Conservation (phyloP, 2,113 vertebrate genomes). For the Ammospiza nelsoni region DNA sequence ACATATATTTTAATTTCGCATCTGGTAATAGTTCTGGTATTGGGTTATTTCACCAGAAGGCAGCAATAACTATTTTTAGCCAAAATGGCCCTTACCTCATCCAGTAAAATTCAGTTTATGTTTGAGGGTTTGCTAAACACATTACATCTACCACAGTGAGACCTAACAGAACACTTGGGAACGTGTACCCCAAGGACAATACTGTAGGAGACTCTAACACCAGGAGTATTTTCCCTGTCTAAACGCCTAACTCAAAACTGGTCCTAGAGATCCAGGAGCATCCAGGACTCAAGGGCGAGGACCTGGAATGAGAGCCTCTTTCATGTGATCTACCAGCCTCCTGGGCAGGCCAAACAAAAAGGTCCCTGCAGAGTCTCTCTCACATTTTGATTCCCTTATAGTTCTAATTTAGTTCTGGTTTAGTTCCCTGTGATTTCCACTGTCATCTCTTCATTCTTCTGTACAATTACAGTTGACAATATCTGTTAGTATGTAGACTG, state of each 20-base stretch:
- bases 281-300: neutral
- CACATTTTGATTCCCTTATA: neutral
- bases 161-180: neutral
- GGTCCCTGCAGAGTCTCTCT: neutral
- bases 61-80: slow-evolving; percentile 33
- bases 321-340: neutral
- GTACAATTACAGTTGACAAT: neutral
- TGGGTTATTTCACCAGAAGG: neutral
- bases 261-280: neutral
- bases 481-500: neutral
- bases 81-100: slow-evolving; percentile 6
- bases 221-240: neutral
- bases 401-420: neutral
- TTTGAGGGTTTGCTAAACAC: slow-evolving; percentile 6
- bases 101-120: neutral
- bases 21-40: neutral
- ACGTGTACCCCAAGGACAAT: neutral
- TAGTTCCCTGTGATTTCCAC: neutral
- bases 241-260: neutral
- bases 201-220: neutral
- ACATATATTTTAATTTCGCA: neutral
- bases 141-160: neutral
- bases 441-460: neutral
- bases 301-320: neutral
- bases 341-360: neutral